A percentile compares a stretch with the other conserved stretches of the same genome.
Evolutionary conservation across 1,140 invertebrate genomes (phyloP).

Genomic region (Platyscapa corneri): DNA sequence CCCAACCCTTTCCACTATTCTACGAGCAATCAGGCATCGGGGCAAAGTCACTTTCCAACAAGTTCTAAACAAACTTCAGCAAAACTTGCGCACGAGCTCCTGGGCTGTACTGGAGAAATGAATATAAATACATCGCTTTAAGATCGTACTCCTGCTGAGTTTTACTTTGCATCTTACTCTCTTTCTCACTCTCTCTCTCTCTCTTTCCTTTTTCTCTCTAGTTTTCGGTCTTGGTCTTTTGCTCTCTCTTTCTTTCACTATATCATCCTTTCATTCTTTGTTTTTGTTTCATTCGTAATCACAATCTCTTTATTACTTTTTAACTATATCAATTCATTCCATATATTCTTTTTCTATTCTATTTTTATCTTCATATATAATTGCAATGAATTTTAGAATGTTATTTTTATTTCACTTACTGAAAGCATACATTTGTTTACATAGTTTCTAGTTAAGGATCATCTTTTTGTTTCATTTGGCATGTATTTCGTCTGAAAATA

Average conservation of each 20-base stretch:
- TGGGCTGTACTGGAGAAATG: constrained; percentile 29
- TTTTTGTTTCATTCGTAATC: too few relatives aligned
- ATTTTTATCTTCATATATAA: not conserved
- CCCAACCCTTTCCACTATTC: not conserved
- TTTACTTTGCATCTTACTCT: not conserved
- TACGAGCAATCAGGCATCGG: constrained; percentile 44
- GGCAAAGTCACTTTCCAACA: constrained; percentile 44
- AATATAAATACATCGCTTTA: constrained; percentile 49
- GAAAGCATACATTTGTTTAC: not conserved
- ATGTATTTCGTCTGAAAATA: too few relatives aligned
- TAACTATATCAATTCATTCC: not conserved
- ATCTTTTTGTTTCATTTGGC: too few relatives aligned
- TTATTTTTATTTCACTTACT: not conserved
- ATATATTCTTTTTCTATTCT: not conserved
- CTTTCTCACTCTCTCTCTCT: constrained; percentile 23
- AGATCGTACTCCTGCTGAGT: constrained; percentile 17
- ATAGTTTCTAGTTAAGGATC: too few relatives aligned
- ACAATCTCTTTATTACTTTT: not conserved
- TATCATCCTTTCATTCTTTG: too few relatives aligned
- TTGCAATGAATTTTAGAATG: not conserved
- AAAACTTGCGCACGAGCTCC: constrained; percentile 22
- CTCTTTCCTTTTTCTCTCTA: constrained; percentile 2
- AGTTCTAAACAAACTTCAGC: constrained; percentile 48
- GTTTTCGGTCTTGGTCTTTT: not conserved
- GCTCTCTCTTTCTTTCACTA: too few relatives aligned